Percentiles rank a stretch among this genome's conserved stretches.
Conservation (phyloP, 2,888 invertebrate species). For the Cosmorhoe ocellata region DNA sequence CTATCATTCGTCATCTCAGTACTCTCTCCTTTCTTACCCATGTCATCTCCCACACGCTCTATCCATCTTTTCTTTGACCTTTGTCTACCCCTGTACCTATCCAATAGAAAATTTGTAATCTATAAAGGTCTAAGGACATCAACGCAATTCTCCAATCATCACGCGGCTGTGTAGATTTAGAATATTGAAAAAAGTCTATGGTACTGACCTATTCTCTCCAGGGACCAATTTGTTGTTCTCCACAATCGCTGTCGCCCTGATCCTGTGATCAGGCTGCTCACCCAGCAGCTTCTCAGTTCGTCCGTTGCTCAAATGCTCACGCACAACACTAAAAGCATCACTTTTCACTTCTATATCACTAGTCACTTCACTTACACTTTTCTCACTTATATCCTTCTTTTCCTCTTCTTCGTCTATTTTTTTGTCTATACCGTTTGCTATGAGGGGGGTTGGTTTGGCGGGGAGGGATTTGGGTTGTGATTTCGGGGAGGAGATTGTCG, state of each 20-base stretch:
- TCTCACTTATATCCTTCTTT: conserved; percentile 70
- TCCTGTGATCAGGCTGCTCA: conserved; percentile 83
- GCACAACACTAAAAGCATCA: conserved; percentile 70
- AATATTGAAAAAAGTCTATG: no score
- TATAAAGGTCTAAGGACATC: no score
- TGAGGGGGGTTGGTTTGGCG: conserved; percentile 72
- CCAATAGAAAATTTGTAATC: no score
- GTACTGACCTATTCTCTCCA: conserved; percentile 82
- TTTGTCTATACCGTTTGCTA: conserved; percentile 68
- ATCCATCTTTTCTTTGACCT: no score
- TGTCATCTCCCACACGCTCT: no score
- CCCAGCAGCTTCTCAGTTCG: conserved; percentile 89
- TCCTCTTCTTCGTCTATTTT: conserved; percentile 58
- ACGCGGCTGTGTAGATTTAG: no score
- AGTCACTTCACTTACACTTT: conserved; percentile 65
- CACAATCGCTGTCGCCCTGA: conserved; percentile 83
- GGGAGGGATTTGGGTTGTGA: conserved; percentile 71
- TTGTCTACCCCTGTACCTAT: no score
- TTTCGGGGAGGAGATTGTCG: conserved; percentile 74
- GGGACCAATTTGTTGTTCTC: conserved; percentile 83
- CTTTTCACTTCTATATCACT: conserved; percentile 74
- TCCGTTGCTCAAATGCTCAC: conserved; percentile 84
- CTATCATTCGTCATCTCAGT: no score
- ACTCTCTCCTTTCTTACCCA: no score
- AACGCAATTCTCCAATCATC: no score